A percentile compares a stretch with the other conserved stretches of the same genome.
phyloP scores from a whole-genome alignment of 2,888 invertebrate genomes.

The Trichogramma dendrolimi region DNA sequence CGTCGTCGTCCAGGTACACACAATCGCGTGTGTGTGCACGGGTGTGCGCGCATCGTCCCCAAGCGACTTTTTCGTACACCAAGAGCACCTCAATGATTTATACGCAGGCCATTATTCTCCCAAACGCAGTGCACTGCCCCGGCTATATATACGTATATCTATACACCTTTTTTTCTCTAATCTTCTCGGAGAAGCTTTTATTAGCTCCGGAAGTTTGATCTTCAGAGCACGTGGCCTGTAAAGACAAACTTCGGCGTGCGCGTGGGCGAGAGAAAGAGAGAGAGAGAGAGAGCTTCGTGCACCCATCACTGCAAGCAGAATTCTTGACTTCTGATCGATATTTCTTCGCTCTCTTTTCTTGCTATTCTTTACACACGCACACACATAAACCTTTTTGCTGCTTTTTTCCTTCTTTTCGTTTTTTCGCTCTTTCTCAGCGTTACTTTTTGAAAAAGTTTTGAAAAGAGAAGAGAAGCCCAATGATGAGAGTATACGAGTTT shows the following conservation, averaged over 20 bases:
- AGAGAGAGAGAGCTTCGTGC: constrained; percentile 3
- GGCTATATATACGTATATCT: too few species aligned
- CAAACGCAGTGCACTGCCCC: too few species aligned
- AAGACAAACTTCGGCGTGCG: constrained; percentile 24
- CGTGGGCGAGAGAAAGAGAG: neutral
- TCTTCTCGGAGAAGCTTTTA: constrained; percentile 15
- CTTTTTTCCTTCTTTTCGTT: neutral
- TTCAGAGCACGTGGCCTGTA: constrained; percentile 30
- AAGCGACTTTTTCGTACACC: too few species aligned
- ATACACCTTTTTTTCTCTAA: too few species aligned
- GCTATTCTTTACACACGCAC: neutral
- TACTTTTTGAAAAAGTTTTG: constrained; percentile 5
- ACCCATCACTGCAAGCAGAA: constrained; percentile 8
- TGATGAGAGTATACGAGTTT: neutral
- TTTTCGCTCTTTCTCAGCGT: neutral
- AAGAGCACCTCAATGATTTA: too few species aligned
- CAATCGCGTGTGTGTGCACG: too few species aligned
- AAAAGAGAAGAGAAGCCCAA: neutral
- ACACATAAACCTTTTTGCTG: neutral
- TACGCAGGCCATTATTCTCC: too few species aligned
- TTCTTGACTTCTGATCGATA: constrained; percentile 26
- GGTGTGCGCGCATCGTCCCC: too few species aligned
- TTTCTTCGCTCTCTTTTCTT: constrained; percentile 23
- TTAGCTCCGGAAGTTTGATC: constrained; percentile 31
- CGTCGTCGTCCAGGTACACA: too few species aligned